Evolutionary conservation across 2,888 invertebrate species (phyloP), one percentile per base, ranked within the genome.

Genomic region (Orthosia gracilis): DNA sequence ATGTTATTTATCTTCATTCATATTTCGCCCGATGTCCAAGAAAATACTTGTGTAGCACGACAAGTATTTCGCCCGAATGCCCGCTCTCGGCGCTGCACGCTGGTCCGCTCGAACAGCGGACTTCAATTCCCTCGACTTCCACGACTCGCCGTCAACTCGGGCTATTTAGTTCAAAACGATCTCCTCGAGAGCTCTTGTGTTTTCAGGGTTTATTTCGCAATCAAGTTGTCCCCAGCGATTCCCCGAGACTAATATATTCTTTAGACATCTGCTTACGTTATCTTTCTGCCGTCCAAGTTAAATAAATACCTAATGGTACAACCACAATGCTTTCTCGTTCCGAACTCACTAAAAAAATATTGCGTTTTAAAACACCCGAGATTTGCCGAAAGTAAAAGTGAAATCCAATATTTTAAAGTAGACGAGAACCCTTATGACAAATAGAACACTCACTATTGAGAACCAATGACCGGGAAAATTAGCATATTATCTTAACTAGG

Each of bases 191-290:
- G 87, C 87, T 87, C 85, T 88, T 88, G 85, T 88, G 88, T 89
- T 89, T 86, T 85, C 87, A 84, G 83, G 88, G 89, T 88, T 91
- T 91, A 90, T 89, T 91, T 89, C 78, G 87, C 88, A 90, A 92
- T 91, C 90, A 90, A 88, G 84, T 84, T 85, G 85, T 89, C 90
- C 86, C 86, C 69, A 73, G 83, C 77, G 85, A 85, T 84, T 86
- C 82, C 71, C 76, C 40, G 55, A 69, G 58, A 72, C 75, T 80
- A 86, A 84, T 76, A 78, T 78, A 76, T 77, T 74, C 69, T 63
- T 78, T 62, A 71, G 73, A 78, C 74, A 82, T 83, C 76, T 83
- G 67, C 62, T 78, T 73, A 71, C 61, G 50, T 69, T 80, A 78
- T 73, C 66, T 61, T 62, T 63, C 62, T 75, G 26, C 59, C 64